These are phyloP conservation scores for Hylaea fasciaria DNA, from an alignment of 2,888 invertebrate genomes.

Conservation along the genomic window DNA sequence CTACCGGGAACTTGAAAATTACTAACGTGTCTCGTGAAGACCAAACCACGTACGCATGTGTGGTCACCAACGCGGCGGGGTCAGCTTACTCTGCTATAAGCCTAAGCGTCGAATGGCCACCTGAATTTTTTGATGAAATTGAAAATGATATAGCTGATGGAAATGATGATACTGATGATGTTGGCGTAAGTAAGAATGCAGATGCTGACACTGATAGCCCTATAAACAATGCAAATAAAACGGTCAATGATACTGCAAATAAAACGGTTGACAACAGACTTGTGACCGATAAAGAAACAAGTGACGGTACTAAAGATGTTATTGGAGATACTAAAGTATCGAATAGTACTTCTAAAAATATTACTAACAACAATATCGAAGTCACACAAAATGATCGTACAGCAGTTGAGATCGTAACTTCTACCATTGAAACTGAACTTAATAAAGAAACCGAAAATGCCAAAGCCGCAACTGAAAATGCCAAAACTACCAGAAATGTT, in stretches of 20 bases:
- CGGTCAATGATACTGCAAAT: not conserved
- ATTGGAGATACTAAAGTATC: not conserved
- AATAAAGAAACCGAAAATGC: not conserved
- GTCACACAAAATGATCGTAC: conserved; percentile 13
- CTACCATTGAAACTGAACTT: not conserved
- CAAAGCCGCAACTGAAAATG: not conserved
- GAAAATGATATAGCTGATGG: conserved; percentile 3
- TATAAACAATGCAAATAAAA: not conserved
- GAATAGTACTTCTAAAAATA: conserved; percentile 1
- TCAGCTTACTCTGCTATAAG: conserved; percentile 77
- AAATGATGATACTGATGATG: not conserved
- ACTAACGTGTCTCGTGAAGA: conserved; percentile 69
- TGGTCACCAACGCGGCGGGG: conserved; percentile 85
- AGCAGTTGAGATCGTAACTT: not conserved
- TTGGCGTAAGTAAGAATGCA: not conserved
- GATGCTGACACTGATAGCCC: not conserved
- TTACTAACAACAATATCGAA: not conserved
- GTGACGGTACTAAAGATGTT: not conserved
- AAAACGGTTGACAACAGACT: not conserved
- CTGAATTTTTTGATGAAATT: conserved; percentile 52
- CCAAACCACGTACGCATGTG: conserved; percentile 84
- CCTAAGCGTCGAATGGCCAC: conserved; percentile 83
- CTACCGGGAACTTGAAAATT: conserved; percentile 55
- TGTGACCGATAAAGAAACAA: not conserved
- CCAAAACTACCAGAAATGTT: not conserved